Evolutionary conservation across 2,797 vertebrate genomes (phyloP), one percentile per base, ranked within the genome.

Genomic region (Malacoctenus gilli): DNA sequence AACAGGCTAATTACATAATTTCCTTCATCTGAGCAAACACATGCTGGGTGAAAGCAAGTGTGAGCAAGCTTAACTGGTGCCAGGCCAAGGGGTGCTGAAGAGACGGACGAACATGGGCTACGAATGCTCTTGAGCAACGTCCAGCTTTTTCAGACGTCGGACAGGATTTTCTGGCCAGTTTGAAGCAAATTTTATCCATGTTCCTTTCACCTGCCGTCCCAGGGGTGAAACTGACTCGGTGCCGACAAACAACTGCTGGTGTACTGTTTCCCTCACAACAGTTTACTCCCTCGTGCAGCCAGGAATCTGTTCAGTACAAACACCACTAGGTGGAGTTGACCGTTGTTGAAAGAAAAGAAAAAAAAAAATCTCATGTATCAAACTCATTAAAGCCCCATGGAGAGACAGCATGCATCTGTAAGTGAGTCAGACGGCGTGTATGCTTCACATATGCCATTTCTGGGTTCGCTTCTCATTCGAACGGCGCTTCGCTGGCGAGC

Each of bases 21-120:
- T 96, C 93, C 91, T 94, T 93, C 93, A 95, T 95, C 93, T 94
- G 94, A 94, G 85, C 92, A 95, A 97, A 95, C 90, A 95, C 55
- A 88, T 85, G 79, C 87, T 84, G 83, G 87, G 86, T 87, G 91
- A 93, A 93, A 75, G 84, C 90, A 92, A 93, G 92, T 76, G 80
- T 82, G 82, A 86, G 89, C 91, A 85, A 91, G 79, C 81, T 87
- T 86, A 80, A 76, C 82, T 86, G 84, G 88, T 92, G 83, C 80
- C 78, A 72, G 50, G 63, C 60, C 51, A 44, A 65, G 68, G 71
- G 59, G 55, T 71, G 70, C 75, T 48, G 74, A 73, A 43, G 60
- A 79, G 66, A 67, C 76, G n/a, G n/a, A n/a, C n/a, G n/a, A n/a
- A n/a, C n/a, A n/a, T n/a, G n/a, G n/a, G n/a, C 56, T 35, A 51